phyloP scores from a whole-genome alignment of 1,140 invertebrate genomes.

The Ruditapes philippinarum region DNA sequence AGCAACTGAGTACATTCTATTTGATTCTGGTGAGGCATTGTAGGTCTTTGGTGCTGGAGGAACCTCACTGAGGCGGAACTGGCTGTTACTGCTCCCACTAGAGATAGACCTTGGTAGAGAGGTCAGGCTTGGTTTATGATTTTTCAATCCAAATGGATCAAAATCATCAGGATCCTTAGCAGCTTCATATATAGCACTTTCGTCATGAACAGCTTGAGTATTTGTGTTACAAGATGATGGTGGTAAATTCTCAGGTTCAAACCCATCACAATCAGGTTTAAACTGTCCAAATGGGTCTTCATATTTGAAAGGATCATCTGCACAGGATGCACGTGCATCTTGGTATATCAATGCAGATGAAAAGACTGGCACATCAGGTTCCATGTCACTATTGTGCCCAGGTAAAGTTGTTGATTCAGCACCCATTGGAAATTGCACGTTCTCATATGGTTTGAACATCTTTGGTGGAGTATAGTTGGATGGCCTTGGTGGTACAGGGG shows the following conservation, averaged over 20 bases:
- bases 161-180: conserved; percentile 53
- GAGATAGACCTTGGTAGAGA: conserved; percentile 35
- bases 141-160: conserved; percentile 73
- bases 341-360: background rate
- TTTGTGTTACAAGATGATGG: background rate
- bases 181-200: conserved; percentile 29
- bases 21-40: conserved; percentile 1
- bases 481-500: conserved; percentile 66
- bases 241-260: background rate
- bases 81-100: conserved; percentile 34
- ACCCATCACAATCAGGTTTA: conserved; percentile 29
- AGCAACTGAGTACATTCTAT: conserved; percentile 48
- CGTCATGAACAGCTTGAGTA: conserved; percentile 5
- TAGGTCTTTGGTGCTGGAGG: conserved; percentile 56
- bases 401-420: conserved; percentile 35
- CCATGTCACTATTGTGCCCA: conserved; percentile 27
- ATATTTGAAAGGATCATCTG: conserved; percentile 68
- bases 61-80: conserved; percentile 47
- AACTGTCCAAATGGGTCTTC: conserved; percentile 70
- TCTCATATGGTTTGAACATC: conserved; percentile 36
- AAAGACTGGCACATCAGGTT: conserved; percentile 1
- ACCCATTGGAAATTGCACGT: background rate
- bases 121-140: conserved; percentile 15
- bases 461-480: conserved; percentile 29
- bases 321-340: conserved; percentile 10